These are phyloP conservation scores for Phania funesta DNA, from an alignment of 2,888 invertebrate genomes.

Conservation along the genomic window DNA sequence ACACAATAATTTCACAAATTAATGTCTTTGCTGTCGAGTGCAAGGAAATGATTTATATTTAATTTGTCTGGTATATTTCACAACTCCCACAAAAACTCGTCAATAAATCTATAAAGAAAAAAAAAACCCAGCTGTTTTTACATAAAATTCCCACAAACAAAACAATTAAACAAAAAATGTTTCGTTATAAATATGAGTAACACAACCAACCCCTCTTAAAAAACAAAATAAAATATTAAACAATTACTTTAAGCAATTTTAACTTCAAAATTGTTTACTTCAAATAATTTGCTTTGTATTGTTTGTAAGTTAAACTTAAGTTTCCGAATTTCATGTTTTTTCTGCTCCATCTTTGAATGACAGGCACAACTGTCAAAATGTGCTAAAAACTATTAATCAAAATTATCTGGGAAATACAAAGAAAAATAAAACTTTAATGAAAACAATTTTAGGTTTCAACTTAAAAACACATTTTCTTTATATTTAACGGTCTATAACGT, in stretches of 20 bases:
- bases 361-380: constrained; percentile 69
- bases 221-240: background rate
- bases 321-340: background rate
- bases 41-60: constrained; percentile 28
- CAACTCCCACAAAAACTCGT: background rate
- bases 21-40: constrained; percentile 17
- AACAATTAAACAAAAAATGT: background rate
- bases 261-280: constrained; percentile 19
- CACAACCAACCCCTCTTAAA: constrained; percentile 25
- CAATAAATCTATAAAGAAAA: background rate
- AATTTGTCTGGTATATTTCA: constrained; percentile 1
- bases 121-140: constrained; percentile 38
- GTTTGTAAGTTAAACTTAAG: background rate
- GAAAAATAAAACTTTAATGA: background rate
- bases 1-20: constrained; percentile 42
- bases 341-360: constrained; percentile 53
- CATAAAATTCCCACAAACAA: constrained; percentile 47
- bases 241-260: constrained; percentile 10
- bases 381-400: constrained; percentile 70
- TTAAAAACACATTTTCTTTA: constrained; percentile 4
- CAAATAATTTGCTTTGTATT: constrained; percentile 15
- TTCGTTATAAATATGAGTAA: no score
- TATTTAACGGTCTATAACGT: constrained; percentile 4
- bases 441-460: constrained; percentile 1
- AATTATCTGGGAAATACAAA: constrained; percentile 59